phyloP scores from a whole-genome alignment of 2,113 vertebrate species.

The Sitta europaea region DNA sequence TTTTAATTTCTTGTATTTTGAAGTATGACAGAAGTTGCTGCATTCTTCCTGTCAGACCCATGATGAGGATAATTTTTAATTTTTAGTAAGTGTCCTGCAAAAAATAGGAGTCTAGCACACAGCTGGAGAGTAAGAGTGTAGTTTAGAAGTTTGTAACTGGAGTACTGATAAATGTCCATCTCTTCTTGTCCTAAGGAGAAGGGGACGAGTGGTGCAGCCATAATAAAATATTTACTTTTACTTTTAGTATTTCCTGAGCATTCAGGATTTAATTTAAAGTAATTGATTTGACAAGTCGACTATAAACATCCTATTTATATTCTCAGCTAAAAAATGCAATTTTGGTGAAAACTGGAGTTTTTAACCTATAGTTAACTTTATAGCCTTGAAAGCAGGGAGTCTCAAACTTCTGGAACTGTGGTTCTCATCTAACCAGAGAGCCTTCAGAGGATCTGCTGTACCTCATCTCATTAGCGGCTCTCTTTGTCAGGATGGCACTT shows the following conservation, averaged over 20 bases:
- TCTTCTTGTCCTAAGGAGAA: neutral
- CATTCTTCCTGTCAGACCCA: neutral
- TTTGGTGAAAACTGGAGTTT: neutral
- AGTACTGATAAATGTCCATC: neutral
- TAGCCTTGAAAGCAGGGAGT: neutral
- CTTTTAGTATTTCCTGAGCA: neutral
- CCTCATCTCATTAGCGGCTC: neutral
- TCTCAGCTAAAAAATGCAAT: neutral
- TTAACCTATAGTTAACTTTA: neutral
- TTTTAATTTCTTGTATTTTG: neutral
- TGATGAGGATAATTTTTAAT: neutral
- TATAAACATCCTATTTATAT: neutral
- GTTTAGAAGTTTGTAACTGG: neutral
- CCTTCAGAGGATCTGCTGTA: neutral
- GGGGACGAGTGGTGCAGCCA: neutral
- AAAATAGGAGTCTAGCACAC: neutral
- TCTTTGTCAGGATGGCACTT: neutral
- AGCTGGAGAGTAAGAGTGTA: neutral
- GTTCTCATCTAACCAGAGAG: neutral
- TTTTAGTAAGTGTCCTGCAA: neutral
- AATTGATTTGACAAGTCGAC: neutral
- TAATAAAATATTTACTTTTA: neutral
- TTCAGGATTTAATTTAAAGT: neutral
- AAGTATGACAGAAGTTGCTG: neutral
- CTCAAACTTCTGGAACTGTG: neutral